Percentiles rank a stretch among this genome's conserved stretches.
phyloP scores from a whole-genome alignment of 1,140 invertebrate genomes.

The Magallana gigas region DNA sequence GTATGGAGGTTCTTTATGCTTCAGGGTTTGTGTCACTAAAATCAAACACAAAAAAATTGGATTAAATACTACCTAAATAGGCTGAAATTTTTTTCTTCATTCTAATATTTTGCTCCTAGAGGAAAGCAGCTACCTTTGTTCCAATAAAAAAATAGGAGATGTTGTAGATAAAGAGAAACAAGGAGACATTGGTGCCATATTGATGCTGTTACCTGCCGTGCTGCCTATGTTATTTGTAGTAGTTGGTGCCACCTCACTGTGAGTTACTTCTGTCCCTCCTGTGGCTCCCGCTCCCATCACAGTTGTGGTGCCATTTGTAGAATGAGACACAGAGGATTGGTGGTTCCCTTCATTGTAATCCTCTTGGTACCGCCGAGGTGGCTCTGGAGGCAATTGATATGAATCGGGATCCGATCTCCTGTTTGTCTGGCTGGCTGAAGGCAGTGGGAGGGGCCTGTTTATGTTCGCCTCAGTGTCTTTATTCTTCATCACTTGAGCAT shows the following conservation, averaged over 20 bases:
- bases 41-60: background rate
- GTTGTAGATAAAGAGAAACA: no score
- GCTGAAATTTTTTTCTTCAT: no score
- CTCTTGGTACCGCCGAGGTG: conserved; percentile 53
- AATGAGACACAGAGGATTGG: background rate
- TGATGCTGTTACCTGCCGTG: background rate
- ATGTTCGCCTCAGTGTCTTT: background rate
- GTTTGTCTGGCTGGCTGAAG: background rate
- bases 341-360: conserved; percentile 5
- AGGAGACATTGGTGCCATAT: no score
- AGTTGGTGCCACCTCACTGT: background rate
- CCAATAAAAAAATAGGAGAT: no score
- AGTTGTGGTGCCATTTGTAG: conserved; percentile 11
- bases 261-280: background rate
- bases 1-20: conserved; percentile 59
- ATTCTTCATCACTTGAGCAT: conserved; percentile 55
- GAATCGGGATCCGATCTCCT: conserved; percentile 39
- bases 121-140: no score
- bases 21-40: background rate
- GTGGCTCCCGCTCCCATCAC: background rate
- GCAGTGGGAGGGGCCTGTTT: background rate
- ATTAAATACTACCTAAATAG: no score
- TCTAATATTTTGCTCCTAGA: no score
- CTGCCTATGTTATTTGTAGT: conserved; percentile 1
- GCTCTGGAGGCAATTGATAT: conserved; percentile 51